phyloP scores from a whole-genome alignment of 64 coral and sea anemone genomes.

The Porites lutea region DNA sequence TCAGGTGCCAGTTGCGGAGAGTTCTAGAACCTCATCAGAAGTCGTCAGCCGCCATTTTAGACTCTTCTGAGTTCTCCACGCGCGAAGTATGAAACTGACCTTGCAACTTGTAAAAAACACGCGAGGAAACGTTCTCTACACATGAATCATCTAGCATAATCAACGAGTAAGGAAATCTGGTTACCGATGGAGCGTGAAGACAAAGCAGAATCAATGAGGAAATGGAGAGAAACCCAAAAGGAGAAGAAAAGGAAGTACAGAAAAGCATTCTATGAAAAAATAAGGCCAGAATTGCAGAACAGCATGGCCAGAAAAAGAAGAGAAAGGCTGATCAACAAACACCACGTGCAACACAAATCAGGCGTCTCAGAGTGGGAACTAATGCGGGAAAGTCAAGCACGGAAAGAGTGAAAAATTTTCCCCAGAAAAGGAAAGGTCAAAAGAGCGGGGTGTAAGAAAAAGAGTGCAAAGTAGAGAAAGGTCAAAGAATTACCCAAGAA shows the following conservation, averaged over 20 bases:
- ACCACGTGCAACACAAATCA: not conserved
- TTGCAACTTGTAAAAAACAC: not conserved
- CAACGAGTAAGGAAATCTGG: not conserved
- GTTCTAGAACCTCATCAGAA: no score
- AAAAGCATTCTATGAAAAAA: not conserved
- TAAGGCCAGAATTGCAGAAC: not conserved
- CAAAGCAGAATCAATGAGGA: conserved; percentile 51
- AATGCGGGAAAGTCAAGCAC: conserved; percentile 12
- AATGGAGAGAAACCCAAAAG: conserved; percentile 34
- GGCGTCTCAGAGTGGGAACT: not conserved
- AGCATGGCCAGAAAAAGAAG: not conserved
- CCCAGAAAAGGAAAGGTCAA: no score
- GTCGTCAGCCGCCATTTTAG: no score
- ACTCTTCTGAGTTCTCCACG: no score
- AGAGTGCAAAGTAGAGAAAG: conserved; percentile 48
- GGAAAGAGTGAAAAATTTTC: conserved; percentile 28
- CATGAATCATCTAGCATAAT: not conserved
- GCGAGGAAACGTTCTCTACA: not conserved
- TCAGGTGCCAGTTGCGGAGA: no score
- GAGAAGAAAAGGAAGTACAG: not conserved
- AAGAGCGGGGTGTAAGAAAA: conserved; percentile 37
- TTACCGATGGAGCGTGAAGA: not conserved
- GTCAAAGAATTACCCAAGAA: conserved; percentile 29
- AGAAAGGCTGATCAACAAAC: not conserved
- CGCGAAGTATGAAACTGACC: no score